These are phyloP conservation scores for Otus sunia DNA, from an alignment of 2,113 vertebrate species.

Conservation along the genomic window DNA sequence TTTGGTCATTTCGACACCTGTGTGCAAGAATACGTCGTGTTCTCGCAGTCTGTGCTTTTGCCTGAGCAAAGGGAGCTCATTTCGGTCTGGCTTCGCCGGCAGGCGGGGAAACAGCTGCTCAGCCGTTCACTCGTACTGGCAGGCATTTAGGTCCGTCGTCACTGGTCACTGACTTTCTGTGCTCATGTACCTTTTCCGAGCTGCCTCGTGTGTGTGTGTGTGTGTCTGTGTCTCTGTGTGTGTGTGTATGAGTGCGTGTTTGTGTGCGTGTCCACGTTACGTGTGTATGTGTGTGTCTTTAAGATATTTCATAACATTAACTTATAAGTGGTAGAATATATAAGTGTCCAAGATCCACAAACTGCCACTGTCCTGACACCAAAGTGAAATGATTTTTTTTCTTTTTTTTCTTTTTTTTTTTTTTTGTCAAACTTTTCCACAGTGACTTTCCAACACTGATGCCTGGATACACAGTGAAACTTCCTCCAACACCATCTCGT, in stretches of 20 bases:
- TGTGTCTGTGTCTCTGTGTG: constrained; percentile 2
- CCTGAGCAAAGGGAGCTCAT: constrained; percentile 70
- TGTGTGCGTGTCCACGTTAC: constrained; percentile 25
- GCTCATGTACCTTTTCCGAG: constrained; percentile 61
- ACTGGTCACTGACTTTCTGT: constrained; percentile 69
- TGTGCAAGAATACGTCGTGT: constrained; percentile 33
- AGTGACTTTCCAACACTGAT: constrained; percentile 55
- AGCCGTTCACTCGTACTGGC: constrained; percentile 70
- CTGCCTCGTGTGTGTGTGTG: constrained; percentile 56
- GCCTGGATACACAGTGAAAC: constrained; percentile 69
- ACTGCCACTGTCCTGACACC: constrained; percentile 69
- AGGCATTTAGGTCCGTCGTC: constrained; percentile 72
- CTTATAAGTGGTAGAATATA: constrained; percentile 68
- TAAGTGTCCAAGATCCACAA: constrained; percentile 69
- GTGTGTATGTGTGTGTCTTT: constrained; percentile 52
- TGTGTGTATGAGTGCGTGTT: constrained; percentile 5
- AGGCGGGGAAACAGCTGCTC: constrained; percentile 70
- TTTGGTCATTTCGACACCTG: constrained; percentile 62
- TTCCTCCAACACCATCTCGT: constrained; percentile 63
- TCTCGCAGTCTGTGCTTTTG: constrained; percentile 76
- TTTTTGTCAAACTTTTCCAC: constrained; percentile 45
- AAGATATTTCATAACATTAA: constrained; percentile 69
- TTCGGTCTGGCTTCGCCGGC: constrained; percentile 63
- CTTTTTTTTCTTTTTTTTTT: not conserved
- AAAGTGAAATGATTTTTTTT: constrained; percentile 62